Base-by-base conservation (phyloP, 2,797 vertebrate genomes). In the Anguilla anguilla region DNA sequence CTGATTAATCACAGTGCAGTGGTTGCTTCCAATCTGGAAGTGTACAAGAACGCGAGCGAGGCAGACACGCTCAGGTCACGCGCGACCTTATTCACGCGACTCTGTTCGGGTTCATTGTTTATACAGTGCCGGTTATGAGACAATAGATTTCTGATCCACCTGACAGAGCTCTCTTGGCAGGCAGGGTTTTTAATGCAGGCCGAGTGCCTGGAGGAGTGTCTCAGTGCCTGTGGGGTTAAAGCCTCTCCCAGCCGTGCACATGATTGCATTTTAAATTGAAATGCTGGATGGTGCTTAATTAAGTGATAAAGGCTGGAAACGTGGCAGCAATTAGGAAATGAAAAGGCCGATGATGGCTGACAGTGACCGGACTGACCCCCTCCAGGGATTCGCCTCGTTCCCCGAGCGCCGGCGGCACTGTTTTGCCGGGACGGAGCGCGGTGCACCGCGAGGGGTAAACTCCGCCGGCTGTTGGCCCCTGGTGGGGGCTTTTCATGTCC, bases 181-280 rank as follows among this genome's bases (percentile, higher is more conserved):
- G n/a, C 13, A n/a, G 22, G 49, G 22, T 51, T 49, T n/a, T 82
- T n/a, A 22, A 82, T 82, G 46, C 79, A 82, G 22, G 51, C 79
- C 19, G 79, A 22, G 57, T 89, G 89, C 93, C 88, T 19, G 35
- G 6, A 85, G 90, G 89, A 91, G 92, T 53, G 0, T 88, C 7
- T 49, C 81, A 87, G 89, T 0, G 89, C 92, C 91, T 92, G 74
- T 0, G 88, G 92, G 93, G 89, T 92, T 90, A 92, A 31, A 15
- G 61, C 89, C 49, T 88, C 87, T 89, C 83, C 88, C 64, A 86
- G 74, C 90, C 89, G 89, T 90, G 86, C 90, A 87, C 91, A 88
- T 88, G 88, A 90, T 92, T 92, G 89, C 85, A 64, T 87, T 91
- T 92, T 93, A 94, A 93, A 95, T 91, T 94, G 92, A 94, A 93